These are phyloP conservation scores for Steinernema khuongi DNA, from an alignment of 1,140 invertebrate genomes.

Conservation along the genomic window DNA sequence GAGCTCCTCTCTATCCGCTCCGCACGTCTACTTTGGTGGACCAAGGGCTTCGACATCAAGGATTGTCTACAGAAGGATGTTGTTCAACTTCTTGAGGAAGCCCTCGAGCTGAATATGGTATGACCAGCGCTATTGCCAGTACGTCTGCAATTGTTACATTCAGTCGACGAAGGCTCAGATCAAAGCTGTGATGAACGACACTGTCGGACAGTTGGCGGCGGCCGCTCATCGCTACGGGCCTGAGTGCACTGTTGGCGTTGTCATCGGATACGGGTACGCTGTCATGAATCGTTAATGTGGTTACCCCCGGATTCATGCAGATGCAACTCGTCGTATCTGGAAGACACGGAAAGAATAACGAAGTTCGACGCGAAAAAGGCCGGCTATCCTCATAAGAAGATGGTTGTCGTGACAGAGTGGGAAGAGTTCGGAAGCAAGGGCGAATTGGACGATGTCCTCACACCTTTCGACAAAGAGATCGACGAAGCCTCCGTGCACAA, in stretches of 20 bases:
- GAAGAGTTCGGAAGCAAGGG: constrained; percentile 56
- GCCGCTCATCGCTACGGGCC: constrained; percentile 55
- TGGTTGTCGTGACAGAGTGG: constrained; percentile 56
- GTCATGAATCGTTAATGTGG: too few relatives aligned
- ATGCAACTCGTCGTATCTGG: constrained; percentile 56
- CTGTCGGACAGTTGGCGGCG: constrained; percentile 56
- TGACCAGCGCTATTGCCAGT: constrained; percentile 19
- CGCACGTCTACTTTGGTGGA: constrained; percentile 58
- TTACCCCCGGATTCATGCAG: too few relatives aligned
- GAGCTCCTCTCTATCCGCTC: constrained; percentile 56
- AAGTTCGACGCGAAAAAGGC: constrained; percentile 50
- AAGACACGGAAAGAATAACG: constrained; percentile 51
- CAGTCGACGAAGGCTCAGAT: constrained; percentile 54
- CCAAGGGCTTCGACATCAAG: constrained; percentile 57
- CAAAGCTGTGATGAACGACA: constrained; percentile 59
- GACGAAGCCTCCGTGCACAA: constrained; percentile 53
- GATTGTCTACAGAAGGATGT: constrained; percentile 57
- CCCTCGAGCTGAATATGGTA: constrained; percentile 57
- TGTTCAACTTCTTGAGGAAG: constrained; percentile 52
- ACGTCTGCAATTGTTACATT: constrained; percentile 18
- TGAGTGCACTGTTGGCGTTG: constrained; percentile 53
- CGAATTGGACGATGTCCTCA: constrained; percentile 52
- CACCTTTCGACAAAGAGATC: constrained; percentile 54
- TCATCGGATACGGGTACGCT: constrained; percentile 56
- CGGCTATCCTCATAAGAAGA: constrained; percentile 51